Evolutionary conservation across 1,140 invertebrate species (phyloP), one percentile per base, ranked within the genome.

Genomic region (Drosophila pachea): DNA sequence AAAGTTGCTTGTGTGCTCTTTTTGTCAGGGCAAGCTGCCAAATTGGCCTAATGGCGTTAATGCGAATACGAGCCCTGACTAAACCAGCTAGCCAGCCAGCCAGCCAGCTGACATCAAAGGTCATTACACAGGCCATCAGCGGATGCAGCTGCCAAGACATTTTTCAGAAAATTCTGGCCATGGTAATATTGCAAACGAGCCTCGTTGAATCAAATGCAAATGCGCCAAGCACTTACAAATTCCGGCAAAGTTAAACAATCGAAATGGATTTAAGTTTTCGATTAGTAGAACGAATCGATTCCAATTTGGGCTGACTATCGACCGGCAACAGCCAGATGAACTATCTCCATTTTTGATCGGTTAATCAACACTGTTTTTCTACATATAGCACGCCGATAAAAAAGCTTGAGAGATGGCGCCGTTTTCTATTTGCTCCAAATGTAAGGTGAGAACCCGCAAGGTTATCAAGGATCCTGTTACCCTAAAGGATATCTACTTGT

Each of bases 11-110:
- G 7, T 7, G 40, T 43, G 40, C 40, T 48, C 60, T 54, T 59
- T 75, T 69, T 58, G 52, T 53, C 63, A 76, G 81, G 81, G 81
- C 81, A 84, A 59, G 74, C 47, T 84, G 81, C 81, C 81, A 84
- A 84, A 84, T 84, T 84, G 81, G 81, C 81, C 70, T 84, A 86
- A 84, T 84, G 81, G 81, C 81, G 81, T 84, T 84, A 84, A 84
- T 84, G 81, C 76, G 79, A 86, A 84, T 86, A 84, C 79, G 76
- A 86, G 79, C 67, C 73, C 56, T 38, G 81, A 79, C 73, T 79
- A 66, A 84, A 48, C 62, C 77, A 81, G 58, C 22, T 22, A 22
- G 22, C 22, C 22, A 22, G 22, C 22, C 60, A 35, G 54, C 62
- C 49, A 78, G n/a, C 56, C 32, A 54, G 68, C 68, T 59, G 62